Percentiles rank a stretch among this genome's conserved stretches.
These are phyloP conservation scores for Drosophila erecta DNA, from an alignment of 1,140 invertebrate genomes.

Conservation along the genomic window DNA sequence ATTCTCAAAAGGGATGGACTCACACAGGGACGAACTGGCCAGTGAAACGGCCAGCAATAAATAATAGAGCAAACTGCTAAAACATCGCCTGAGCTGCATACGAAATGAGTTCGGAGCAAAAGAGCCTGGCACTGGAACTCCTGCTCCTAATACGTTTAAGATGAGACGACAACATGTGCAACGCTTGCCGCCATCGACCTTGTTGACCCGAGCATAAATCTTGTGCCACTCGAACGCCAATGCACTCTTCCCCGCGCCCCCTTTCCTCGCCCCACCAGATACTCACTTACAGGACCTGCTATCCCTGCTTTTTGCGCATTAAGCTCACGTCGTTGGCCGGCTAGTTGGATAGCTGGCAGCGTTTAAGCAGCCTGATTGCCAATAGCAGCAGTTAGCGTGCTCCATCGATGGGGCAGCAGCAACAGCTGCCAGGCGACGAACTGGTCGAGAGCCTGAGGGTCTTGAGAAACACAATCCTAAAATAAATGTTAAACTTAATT, in stretches of 20 bases:
- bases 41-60: slow-evolving; percentile 74
- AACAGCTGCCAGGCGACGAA: slow-evolving; percentile 72
- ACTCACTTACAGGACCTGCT: not conserved
- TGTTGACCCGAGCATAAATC: slow-evolving; percentile 74
- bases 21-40: slow-evolving; percentile 15
- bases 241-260: slow-evolving; percentile 33
- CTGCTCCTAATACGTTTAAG: slow-evolving; percentile 79
- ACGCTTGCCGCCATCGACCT: slow-evolving; percentile 67
- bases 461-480: too few species aligned
- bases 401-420: slow-evolving; percentile 42
- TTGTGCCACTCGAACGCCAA: slow-evolving; percentile 69
- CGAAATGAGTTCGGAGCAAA: slow-evolving; percentile 56
- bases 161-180: slow-evolving; percentile 82
- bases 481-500: too few species aligned
- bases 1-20: slow-evolving; percentile 26
- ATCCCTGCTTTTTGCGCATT: slow-evolving; percentile 68
- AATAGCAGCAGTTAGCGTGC: slow-evolving; percentile 55
- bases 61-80: slow-evolving; percentile 81
- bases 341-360: slow-evolving; percentile 43
- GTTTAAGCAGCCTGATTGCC: slow-evolving; percentile 53
- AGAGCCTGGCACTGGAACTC: slow-evolving; percentile 12
- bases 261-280: not conserved
- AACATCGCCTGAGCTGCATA: slow-evolving; percentile 75
- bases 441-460: slow-evolving; percentile 12
- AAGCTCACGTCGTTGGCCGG: slow-evolving; percentile 62